Base-by-base conservation (phyloP, 2,797 vertebrate species). In the Chrosomus eos region DNA sequence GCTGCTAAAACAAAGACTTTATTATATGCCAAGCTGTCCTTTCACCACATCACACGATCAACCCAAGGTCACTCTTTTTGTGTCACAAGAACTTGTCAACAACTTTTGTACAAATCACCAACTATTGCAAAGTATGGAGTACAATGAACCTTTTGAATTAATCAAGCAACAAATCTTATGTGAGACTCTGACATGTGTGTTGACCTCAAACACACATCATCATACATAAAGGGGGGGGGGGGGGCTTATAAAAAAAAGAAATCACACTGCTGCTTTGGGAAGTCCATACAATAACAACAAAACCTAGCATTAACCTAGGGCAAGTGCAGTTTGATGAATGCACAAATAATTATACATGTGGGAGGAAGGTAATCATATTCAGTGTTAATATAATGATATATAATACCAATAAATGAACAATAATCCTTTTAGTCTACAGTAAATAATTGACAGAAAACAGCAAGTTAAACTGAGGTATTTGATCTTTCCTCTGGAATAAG, bases 31-130 rank as follows among this genome's bases (percentile, higher is more conserved):
- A 5, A 76, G 60, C 10, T 70, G 64, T 70, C 18, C 62, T 76
- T 62, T 76, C n/a, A 68, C 45, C 51, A 67, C 71, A 68, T 70
- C 62, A 83, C 73, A 70, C 14, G 26, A 33, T 9, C 64, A 67
- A 77, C n/a, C 45, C 82, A 58, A 77, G 73, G 82, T 83, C 81
- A 67, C n/a, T 14, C 33, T 51, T 66, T 76, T 7, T 33, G 64
- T 18, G 33, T 77, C 82, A 83, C 8, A 7, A 14, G 64, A 77
- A 77, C 48, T 55, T 77, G 62, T 80, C 60, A 83, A 68, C 45
- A 67, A 8, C 55, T 28, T 53, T 40, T 83, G 72, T 55, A 19
- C 33, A 55, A 77, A 77, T 68, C 60, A 38, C 58, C 64, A 82
- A 76, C 81, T 58, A 21, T 28, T 68, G 9, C 26, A 45, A 33